These are phyloP conservation scores for Urocynchramus pylzowi DNA, from an alignment of 2,113 vertebrate genomes.

Conservation along the genomic window DNA sequence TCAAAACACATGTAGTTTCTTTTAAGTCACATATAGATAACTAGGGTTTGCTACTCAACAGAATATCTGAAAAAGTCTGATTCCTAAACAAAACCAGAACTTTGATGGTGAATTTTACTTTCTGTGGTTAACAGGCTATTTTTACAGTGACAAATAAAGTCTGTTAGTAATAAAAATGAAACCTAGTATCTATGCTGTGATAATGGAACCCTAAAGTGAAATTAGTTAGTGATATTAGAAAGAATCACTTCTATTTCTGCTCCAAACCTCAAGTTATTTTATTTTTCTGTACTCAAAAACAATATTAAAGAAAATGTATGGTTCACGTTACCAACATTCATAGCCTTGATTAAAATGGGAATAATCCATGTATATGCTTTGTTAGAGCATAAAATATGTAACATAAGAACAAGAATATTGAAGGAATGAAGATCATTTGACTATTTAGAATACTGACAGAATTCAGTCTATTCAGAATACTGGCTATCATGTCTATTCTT, in stretches of 20 bases:
- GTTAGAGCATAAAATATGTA: not conserved
- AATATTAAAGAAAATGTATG: not conserved
- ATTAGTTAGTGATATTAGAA: constrained; percentile 44
- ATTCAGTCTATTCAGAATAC: not conserved
- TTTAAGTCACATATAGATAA: not conserved
- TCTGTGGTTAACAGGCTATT: constrained; percentile 47
- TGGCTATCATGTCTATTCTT: not conserved
- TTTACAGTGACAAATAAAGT: constrained; percentile 18
- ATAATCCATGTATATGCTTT: not conserved
- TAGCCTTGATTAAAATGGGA: not conserved
- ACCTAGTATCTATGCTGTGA: constrained; percentile 11
- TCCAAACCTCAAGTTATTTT: constrained; percentile 35
- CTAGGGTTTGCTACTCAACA: not conserved
- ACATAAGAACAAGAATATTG: not conserved
- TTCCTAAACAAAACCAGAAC: constrained; percentile 47
- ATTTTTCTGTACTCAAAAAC: not conserved
- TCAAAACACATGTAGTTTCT: not conserved
- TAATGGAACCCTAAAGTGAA: constrained; percentile 39
- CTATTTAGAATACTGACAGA: not conserved
- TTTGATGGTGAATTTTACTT: constrained; percentile 36
- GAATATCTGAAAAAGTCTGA: not conserved
- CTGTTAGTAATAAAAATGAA: constrained; percentile 56
- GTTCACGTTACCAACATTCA: not conserved
- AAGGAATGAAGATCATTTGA: not conserved
- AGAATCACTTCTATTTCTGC: constrained; percentile 30